Evolutionary conservation across 2,888 invertebrate species (phyloP).

Genomic region (Masnerella sp.): DNA sequence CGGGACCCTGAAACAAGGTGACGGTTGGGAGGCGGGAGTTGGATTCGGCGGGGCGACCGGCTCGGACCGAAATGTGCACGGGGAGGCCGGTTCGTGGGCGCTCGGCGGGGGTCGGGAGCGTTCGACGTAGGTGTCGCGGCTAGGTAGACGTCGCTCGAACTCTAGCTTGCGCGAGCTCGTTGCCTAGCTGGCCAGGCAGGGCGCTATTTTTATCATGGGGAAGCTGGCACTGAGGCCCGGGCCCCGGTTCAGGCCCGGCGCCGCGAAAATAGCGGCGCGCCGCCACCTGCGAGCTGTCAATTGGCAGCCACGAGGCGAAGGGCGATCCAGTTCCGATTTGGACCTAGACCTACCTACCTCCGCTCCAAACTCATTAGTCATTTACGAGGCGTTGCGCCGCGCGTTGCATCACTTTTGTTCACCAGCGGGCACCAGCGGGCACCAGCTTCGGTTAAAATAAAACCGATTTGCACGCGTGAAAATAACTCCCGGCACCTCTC

Average conservation of each 20-base stretch:
- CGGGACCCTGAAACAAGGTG: too few species aligned
- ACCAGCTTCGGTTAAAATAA: too few species aligned
- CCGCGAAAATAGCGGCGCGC: slow-evolving; percentile 60
- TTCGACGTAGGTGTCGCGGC: slow-evolving; percentile 33
- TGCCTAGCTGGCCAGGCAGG: slow-evolving; percentile 72
- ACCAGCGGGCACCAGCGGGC: too few species aligned
- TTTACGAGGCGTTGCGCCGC: slow-evolving; percentile 13
- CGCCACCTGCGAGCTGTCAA: slow-evolving; percentile 69
- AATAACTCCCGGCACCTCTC: too few species aligned
- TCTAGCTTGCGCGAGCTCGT: slow-evolving; percentile 56
- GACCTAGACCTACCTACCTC: slow-evolving; percentile 26
- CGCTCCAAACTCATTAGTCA: slow-evolving; percentile 25
- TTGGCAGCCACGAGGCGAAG: neutral
- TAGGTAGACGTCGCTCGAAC: slow-evolving; percentile 46
- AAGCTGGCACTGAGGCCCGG: slow-evolving; percentile 66
- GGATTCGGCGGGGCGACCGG: too few species aligned
- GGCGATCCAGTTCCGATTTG: slow-evolving; percentile 1
- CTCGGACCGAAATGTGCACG: slow-evolving; percentile 18
- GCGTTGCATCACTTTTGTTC: slow-evolving; percentile 50
- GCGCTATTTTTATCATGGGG: slow-evolving; percentile 77
- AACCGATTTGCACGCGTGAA: too few species aligned
- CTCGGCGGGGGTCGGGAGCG: slow-evolving; percentile 35
- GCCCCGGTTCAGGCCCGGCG: slow-evolving; percentile 38
- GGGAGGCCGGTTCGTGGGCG: slow-evolving; percentile 33
- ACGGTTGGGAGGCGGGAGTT: too few species aligned